Evolutionary conservation across 2,113 vertebrate genomes (phyloP), one percentile per base, ranked within the genome.

Genomic region (Cervus canadensis): DNA sequence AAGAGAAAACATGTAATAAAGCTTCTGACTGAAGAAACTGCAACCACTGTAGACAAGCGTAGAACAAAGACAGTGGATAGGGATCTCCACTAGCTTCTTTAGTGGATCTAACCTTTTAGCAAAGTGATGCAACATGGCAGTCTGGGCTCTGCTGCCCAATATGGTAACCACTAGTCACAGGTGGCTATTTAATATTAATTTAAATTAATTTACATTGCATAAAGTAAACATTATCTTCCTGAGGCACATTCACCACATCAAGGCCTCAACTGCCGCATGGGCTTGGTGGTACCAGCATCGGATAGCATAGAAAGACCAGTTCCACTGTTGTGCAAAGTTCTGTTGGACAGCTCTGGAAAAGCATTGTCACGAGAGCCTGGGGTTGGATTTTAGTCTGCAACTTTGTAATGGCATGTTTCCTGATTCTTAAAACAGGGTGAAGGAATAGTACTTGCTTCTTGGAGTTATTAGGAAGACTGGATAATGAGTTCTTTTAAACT

Each of bases 291-390:
- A 74, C 45, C 28, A 6, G 8, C 14, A 45, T 2, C 52, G 57
- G 12, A 54, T 0, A 56, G 15, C 30, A 36, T 11, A 85, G 30
- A 74, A 3, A 36, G 16, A 79, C 13, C 1, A 21, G n/a, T 50
- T 50, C 23, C 16, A 33, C 76, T 74, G n/a, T 1, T 62, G 17
- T 28, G 12, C 23, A 40, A 84, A 64, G 17, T 54, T 54, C 33
- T 64, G 1, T 8, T 50, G n/a, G 62, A 5, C 1, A 11, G 7
- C 3, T 1, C 45, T 11, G 7, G 25, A 25, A 76, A 52, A 59
- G 2, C 9, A 25, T 19, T 60, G 19, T 60, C 4, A 56, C 28
- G 13, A 85, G 54, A 93, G 10, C 40, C 19, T 88, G 43, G 12
- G 5, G 12, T 16, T 88, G 54, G 45, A 52, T 87, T 36, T 12